Conservation (phyloP, 2,888 invertebrate species). For the Himalopsyche japonica region DNA sequence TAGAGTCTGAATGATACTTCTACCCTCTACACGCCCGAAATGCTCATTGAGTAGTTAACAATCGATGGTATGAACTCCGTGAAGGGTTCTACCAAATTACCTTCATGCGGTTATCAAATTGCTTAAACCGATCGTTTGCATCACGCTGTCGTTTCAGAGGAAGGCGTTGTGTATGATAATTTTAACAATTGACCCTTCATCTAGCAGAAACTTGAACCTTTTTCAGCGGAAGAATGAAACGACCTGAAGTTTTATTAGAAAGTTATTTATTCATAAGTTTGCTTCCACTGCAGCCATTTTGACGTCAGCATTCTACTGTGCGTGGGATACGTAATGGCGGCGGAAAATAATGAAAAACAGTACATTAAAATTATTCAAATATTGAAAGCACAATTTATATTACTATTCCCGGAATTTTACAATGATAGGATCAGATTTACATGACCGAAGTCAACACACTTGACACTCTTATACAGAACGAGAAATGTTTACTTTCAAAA, state of each 20-base stretch:
- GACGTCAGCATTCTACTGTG: too few relatives aligned
- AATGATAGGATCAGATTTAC: too few relatives aligned
- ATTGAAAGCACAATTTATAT: too few relatives aligned
- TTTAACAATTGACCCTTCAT: neutral
- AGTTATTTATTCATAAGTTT: neutral
- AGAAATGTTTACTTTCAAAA: too few relatives aligned
- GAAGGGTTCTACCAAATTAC: neutral
- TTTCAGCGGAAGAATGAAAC: neutral
- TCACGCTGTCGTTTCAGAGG: neutral
- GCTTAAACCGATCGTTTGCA: neutral
- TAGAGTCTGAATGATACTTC: neutral
- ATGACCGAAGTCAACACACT: too few relatives aligned
- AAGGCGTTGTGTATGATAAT: neutral
- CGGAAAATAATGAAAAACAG: too few relatives aligned
- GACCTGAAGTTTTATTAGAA: neutral
- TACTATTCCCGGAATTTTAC: too few relatives aligned
- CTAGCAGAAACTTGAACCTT: neutral
- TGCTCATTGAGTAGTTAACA: neutral
- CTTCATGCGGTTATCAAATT: neutral
- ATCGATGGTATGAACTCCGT: neutral
- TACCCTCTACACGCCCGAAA: neutral
- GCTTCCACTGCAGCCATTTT: neutral
- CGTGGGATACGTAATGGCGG: too few relatives aligned
- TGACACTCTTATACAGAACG: too few relatives aligned
- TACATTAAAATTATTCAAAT: too few relatives aligned